Conservation (phyloP, 2,888 invertebrate genomes). For the Pogonocherus hispidulus region DNA sequence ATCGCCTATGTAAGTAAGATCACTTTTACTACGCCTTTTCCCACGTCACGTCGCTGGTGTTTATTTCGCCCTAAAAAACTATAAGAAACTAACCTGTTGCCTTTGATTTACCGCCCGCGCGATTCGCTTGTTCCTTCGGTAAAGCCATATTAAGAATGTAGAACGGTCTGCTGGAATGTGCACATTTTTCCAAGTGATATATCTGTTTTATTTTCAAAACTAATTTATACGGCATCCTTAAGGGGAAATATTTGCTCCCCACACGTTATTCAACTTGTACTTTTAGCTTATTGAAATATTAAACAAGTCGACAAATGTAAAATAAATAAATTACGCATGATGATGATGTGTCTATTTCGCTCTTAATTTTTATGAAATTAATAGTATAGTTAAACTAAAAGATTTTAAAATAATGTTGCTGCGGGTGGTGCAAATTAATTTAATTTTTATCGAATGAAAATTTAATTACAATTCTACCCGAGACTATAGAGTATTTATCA, state of each 20-base stretch:
- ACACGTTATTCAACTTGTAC: neutral
- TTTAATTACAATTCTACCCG: too few relatives aligned
- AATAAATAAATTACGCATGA: too few relatives aligned
- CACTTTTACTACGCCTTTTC: too few relatives aligned
- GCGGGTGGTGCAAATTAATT: too few relatives aligned
- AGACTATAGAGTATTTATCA: too few relatives aligned
- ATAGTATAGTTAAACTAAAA: too few relatives aligned
- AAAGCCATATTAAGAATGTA: neutral
- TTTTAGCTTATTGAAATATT: neutral
- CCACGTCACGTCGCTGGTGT: too few relatives aligned
- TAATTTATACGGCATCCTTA: neutral
- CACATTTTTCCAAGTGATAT: neutral
- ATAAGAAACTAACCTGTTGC: slow-evolving; percentile 34
- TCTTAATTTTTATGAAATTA: too few relatives aligned
- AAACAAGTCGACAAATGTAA: neutral
- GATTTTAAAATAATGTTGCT: too few relatives aligned
- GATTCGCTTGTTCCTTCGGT: neutral
- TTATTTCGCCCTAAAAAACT: slow-evolving; percentile 14
- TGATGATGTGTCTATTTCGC: too few relatives aligned
- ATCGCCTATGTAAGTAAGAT: too few relatives aligned
- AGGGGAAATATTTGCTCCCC: neutral
- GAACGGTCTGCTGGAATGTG: neutral
- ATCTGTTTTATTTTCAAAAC: neutral
- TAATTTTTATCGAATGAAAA: too few relatives aligned
- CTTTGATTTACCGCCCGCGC: slow-evolving; percentile 23